phyloP scores from a whole-genome alignment of 2,797 vertebrate genomes.

The Clarias laeviceps region DNA sequence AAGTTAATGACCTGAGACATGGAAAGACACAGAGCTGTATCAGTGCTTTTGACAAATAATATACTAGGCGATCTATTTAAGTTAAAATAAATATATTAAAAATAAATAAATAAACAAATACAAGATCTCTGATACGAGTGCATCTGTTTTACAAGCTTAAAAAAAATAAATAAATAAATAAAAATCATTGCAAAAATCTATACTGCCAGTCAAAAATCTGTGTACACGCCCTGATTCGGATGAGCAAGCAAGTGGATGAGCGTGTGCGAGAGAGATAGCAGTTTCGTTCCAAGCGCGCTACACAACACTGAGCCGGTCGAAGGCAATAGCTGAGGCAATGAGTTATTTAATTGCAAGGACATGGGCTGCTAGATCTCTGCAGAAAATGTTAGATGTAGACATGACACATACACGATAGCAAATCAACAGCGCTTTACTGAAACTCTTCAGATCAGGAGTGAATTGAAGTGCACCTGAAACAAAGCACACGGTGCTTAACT shows the following conservation, averaged over 20 bases:
- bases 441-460: background rate
- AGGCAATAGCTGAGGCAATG: background rate
- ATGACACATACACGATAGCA: background rate
- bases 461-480: no score
- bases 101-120: background rate
- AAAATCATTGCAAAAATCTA: background rate
- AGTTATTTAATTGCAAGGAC: background rate
- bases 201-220: background rate
- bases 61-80: background rate
- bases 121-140: background rate
- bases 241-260: background rate
- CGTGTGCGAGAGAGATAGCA: background rate
- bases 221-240: background rate
- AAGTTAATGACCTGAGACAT: constrained; percentile 85
- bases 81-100: background rate
- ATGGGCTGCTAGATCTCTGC: background rate
- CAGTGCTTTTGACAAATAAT: constrained; percentile 31
- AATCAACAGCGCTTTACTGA: background rate
- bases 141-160: background rate
- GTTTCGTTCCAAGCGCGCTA: background rate
- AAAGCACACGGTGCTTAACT: no score
- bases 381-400: background rate
- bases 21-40: background rate
- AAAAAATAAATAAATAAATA: background rate
- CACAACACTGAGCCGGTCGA: background rate